Evolutionary conservation across 2,888 invertebrate genomes (phyloP).

Genomic region (Amphipoea lucens): DNA sequence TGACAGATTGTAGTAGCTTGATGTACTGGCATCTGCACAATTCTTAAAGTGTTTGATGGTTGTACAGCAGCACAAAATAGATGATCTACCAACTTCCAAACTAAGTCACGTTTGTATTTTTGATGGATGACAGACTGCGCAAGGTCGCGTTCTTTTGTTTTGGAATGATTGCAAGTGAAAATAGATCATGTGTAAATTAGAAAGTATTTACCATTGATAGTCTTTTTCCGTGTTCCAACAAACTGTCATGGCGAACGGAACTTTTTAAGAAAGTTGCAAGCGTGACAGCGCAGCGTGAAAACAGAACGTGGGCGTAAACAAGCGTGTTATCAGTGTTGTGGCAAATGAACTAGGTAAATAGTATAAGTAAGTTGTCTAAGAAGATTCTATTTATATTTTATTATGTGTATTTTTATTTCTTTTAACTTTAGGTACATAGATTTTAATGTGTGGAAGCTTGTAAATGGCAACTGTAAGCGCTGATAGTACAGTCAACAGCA

Average conservation of each 20-base stretch:
- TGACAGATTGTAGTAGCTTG: too few species aligned
- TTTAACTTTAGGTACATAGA: too few species aligned
- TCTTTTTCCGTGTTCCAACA: neutral
- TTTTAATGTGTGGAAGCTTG: too few species aligned
- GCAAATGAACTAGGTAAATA: neutral
- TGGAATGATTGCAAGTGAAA: neutral
- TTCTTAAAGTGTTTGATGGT: too few species aligned
- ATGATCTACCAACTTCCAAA: neutral
- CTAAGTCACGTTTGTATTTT: neutral
- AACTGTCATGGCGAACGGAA: neutral
- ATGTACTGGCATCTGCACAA: too few species aligned
- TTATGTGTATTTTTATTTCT: too few species aligned
- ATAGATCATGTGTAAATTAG: neutral
- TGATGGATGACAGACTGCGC: neutral
- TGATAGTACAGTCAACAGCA: too few species aligned
- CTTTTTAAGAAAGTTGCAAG: neutral
- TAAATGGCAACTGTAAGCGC: too few species aligned
- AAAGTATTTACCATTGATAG: neutral
- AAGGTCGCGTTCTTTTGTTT: neutral
- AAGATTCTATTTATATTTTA: too few species aligned
- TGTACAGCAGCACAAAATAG: too few species aligned
- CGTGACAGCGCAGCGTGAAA: neutral
- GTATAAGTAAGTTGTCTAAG: neutral
- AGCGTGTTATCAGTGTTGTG: neutral
- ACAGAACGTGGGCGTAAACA: neutral